These are phyloP conservation scores for Myodes glareolus DNA, from an alignment of 2,113 vertebrate genomes.

Conservation along the genomic window DNA sequence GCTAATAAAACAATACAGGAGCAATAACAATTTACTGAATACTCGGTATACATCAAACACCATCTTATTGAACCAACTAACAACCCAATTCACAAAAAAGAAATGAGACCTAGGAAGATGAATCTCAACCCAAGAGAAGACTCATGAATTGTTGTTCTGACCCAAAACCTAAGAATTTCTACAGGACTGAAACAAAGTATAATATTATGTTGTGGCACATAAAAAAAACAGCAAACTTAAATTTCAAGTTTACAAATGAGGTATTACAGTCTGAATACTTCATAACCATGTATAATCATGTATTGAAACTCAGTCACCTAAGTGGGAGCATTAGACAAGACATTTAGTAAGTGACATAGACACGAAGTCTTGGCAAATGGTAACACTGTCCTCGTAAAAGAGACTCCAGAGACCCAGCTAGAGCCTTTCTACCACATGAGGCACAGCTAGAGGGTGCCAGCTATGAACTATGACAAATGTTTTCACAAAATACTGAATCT, in stretches of 20 bases:
- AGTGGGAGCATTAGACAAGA: neutral
- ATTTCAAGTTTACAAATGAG: slow-evolving; percentile 5
- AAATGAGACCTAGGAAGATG: neutral
- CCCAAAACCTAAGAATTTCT: neutral
- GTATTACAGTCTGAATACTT: neutral
- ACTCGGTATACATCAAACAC: neutral
- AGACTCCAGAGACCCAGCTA: neutral
- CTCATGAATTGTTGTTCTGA: neutral
- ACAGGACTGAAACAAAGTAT: neutral
- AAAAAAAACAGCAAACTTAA: slow-evolving; percentile 25
- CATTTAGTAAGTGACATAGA: neutral
- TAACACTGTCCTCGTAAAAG: neutral
- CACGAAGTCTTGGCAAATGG: neutral
- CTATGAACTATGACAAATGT: neutral
- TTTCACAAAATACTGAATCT: neutral
- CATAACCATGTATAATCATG: neutral
- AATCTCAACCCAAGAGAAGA: neutral
- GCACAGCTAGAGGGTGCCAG: neutral
- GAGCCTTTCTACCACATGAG: neutral
- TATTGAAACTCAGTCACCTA: neutral
- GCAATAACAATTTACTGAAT: slow-evolving; percentile 25
- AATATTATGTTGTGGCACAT: neutral
- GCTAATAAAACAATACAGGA: neutral
- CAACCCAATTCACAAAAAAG: neutral
- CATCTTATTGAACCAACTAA: neutral